These are phyloP conservation scores for Gisinianus flammeolus DNA, from an alignment of 2,888 invertebrate species.

Conservation along the genomic window DNA sequence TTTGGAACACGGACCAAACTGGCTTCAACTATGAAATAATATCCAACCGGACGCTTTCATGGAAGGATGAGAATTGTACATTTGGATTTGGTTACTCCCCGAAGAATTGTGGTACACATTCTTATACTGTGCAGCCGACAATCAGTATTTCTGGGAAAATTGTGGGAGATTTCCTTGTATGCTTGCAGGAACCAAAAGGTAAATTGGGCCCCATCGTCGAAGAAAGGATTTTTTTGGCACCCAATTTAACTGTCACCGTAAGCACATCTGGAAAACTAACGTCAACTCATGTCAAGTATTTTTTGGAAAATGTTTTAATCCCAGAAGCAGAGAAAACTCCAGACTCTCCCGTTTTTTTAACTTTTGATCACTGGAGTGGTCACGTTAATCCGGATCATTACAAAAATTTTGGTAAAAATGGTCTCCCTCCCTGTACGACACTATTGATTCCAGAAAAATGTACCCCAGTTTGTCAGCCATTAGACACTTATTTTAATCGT, in stretches of 20 bases:
- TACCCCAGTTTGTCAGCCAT: background rate
- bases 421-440: background rate
- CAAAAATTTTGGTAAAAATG: background rate
- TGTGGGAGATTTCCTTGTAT: background rate
- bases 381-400: background rate
- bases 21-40: background rate
- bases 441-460: background rate
- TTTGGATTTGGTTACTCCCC: constrained; percentile 4
- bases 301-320: background rate
- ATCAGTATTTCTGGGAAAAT: background rate
- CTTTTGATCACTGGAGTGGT: background rate
- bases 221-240: background rate
- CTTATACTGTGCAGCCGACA: background rate
- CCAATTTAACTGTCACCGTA: background rate
- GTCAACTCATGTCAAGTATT: background rate
- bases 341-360: background rate
- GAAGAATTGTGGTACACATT: constrained; percentile 6
- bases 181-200: constrained; percentile 5
- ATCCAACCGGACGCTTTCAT: background rate
- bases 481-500: background rate
- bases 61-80: background rate
- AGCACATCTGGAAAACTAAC: constrained; percentile 2
- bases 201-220: background rate
- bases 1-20: background rate
- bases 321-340: background rate